Conservation (phyloP, 2,888 invertebrate species). For the Acrobasis repandana region DNA sequence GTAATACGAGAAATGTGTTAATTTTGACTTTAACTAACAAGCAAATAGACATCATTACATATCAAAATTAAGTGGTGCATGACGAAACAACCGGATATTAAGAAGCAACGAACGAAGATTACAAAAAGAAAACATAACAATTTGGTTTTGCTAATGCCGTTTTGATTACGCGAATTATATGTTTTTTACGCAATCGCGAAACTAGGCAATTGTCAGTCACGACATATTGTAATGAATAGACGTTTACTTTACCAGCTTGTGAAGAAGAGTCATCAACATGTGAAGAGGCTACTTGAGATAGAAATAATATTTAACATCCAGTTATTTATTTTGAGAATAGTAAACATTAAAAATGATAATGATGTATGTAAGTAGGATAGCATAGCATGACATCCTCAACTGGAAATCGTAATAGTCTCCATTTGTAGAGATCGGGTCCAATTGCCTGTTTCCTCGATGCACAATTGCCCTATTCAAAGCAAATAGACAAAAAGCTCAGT, state of each 20-base stretch:
- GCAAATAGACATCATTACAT: slow-evolving; percentile 31
- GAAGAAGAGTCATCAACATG: slow-evolving; percentile 41
- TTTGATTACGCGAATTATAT: slow-evolving; percentile 74
- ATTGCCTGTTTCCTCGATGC: slow-evolving; percentile 67
- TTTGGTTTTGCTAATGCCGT: slow-evolving; percentile 64
- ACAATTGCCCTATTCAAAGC: slow-evolving; percentile 67
- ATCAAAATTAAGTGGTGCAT: slow-evolving; percentile 46
- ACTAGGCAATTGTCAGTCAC: slow-evolving; percentile 53
- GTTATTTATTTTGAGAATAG: slow-evolving; percentile 29
- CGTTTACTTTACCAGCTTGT: slow-evolving; percentile 49
- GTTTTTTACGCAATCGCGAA: slow-evolving; percentile 57
- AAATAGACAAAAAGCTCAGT: slow-evolving; percentile 66
- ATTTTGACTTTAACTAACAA: slow-evolving; percentile 10
- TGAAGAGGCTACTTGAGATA: slow-evolving; percentile 36
- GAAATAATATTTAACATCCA: slow-evolving; percentile 43
- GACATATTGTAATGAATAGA: slow-evolving; percentile 54
- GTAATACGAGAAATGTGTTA: slow-evolving; percentile 2
- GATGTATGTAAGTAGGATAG: slow-evolving; percentile 19
- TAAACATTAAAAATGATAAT: background rate
- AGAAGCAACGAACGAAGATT: slow-evolving; percentile 38
- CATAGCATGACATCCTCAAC: slow-evolving; percentile 24
- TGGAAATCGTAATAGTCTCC: slow-evolving; percentile 3
- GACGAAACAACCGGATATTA: slow-evolving; percentile 54
- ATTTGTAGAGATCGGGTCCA: slow-evolving; percentile 42
- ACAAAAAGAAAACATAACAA: slow-evolving; percentile 49